Evolutionary conservation across 2,113 vertebrate genomes (phyloP).

Genomic region (Melanerpes aurifrons): DNA sequence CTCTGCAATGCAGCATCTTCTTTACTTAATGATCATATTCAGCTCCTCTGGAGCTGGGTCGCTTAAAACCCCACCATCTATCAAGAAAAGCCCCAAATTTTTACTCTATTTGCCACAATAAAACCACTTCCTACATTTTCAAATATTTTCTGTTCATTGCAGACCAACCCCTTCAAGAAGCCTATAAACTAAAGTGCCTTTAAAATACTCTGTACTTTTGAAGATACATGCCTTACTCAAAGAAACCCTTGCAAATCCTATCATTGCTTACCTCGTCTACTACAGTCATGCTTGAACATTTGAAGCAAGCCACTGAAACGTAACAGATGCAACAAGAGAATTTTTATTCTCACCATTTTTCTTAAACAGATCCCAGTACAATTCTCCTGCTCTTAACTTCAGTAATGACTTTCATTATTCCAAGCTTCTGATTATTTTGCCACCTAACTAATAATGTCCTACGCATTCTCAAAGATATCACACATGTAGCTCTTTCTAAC

Average conservation of each 20-base stretch:
- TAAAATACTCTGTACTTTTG: not conserved
- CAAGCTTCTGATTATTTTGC: not conserved
- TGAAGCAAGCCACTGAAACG: not conserved
- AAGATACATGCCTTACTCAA: not conserved
- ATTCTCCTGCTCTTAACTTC: not conserved
- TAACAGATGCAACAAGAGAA: not conserved
- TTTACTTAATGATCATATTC: not conserved
- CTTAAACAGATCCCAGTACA: not conserved
- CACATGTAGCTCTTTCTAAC: not conserved
- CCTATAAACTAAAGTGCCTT: not conserved
- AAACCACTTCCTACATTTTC: not conserved
- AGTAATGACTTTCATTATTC: not conserved
- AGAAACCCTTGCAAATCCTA: not conserved
- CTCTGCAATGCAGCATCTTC: not conserved
- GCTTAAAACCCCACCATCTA: not conserved
- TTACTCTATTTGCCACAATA: not conserved
- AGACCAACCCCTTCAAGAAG: not conserved
- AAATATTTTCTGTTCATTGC: not conserved
- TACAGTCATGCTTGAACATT: fast-evolving
- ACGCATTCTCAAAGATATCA: not conserved
- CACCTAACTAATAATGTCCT: not conserved
- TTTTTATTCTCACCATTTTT: not conserved
- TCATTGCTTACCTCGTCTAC: not conserved
- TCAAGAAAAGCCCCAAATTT: not conserved
- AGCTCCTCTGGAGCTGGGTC: not conserved